Conservation (phyloP, 2,113 vertebrate species). For the Indicator maculatus region DNA sequence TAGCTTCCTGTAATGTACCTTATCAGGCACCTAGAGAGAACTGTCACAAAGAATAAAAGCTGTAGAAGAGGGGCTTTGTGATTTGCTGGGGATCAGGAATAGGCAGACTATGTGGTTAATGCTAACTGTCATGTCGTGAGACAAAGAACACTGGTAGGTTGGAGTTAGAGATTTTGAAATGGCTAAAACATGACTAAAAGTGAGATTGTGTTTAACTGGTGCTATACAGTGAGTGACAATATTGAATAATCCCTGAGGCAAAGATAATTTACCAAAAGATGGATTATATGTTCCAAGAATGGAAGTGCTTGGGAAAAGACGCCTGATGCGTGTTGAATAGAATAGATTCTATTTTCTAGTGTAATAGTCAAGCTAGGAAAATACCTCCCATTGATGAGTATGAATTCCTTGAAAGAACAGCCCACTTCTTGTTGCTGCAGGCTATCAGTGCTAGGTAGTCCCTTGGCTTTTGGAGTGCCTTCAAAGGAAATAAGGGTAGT, state of each 20-base stretch:
- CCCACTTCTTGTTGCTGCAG: background rate
- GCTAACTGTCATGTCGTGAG: background rate
- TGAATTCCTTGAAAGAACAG: background rate
- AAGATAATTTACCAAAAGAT: background rate
- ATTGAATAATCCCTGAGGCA: background rate
- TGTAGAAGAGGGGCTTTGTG: background rate
- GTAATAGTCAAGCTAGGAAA: background rate
- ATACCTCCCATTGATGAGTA: background rate
- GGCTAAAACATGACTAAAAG: background rate
- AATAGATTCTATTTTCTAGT: background rate
- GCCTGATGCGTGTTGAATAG: background rate
- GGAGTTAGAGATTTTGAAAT: background rate
- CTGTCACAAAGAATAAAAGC: background rate
- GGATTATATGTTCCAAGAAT: background rate
- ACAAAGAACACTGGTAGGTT: background rate
- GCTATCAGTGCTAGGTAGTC: background rate
- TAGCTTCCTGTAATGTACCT: background rate
- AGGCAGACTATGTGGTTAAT: background rate
- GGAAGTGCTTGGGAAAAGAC: background rate
- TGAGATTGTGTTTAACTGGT: background rate
- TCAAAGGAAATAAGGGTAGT: background rate
- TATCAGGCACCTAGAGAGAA: background rate
- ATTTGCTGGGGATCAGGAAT: background rate
- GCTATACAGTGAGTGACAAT: background rate
- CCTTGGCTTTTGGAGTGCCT: background rate